Evolutionary conservation across 2,113 vertebrate species (phyloP).

Genomic region (Oenanthe oenanthe): DNA sequence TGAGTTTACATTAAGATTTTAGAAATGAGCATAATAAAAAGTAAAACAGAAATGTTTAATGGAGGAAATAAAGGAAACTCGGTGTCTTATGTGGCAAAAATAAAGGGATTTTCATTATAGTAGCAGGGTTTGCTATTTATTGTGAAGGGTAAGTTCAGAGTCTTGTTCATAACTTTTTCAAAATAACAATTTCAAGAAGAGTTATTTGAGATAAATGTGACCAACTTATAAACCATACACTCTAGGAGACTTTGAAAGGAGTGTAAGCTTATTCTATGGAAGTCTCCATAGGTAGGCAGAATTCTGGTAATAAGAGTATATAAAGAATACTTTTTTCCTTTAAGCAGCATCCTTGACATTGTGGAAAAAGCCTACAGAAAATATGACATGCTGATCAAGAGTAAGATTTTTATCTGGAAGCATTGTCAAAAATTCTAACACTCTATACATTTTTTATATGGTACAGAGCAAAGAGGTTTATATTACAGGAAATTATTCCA

Average conservation of each 20-base stretch:
- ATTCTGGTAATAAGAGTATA: not conserved
- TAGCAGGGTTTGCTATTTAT: not conserved
- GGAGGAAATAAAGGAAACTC: not conserved
- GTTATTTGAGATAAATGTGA: not conserved
- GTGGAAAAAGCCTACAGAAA: not conserved
- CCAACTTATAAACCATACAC: not conserved
- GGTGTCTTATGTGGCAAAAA: not conserved
- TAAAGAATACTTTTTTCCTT: not conserved
- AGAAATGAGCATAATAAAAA: not conserved
- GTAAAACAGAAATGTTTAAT: not conserved
- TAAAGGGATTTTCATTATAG: not conserved
- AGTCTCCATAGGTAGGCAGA: not conserved
- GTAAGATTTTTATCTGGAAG: not conserved
- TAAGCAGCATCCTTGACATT: not conserved
- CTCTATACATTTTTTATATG: not conserved
- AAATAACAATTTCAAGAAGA: not conserved
- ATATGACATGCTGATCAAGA: not conserved
- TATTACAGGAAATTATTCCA: not conserved
- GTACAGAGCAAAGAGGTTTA: not conserved
- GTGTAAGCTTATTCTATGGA: not conserved
- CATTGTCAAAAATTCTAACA: not conserved
- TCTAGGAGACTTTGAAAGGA: not conserved
- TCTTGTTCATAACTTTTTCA: not conserved
- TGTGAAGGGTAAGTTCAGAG: not conserved
- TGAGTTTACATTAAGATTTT: not conserved